Conservation (phyloP, 1,140 invertebrate genomes). For the Drosophila sturtevanti region DNA sequence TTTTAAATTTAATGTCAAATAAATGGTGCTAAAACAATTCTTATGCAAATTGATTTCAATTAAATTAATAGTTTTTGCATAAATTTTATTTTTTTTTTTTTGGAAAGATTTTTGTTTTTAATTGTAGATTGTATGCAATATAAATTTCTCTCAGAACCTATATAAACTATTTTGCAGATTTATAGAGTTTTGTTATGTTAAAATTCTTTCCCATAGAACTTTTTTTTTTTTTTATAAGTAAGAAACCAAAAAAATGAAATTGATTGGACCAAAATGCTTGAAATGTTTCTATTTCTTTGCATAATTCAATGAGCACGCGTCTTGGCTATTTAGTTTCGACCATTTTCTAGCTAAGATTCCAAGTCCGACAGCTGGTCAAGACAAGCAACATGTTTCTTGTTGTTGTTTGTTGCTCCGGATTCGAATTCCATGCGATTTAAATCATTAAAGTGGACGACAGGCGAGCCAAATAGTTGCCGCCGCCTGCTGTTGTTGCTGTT, state of each 20-base stretch:
- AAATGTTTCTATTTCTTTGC: slow-evolving; percentile 40
- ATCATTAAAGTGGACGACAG: slow-evolving; percentile 72
- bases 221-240: too few species aligned
- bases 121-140: too few species aligned
- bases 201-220: slow-evolving; percentile 18
- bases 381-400: slow-evolving; percentile 27
- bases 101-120: too few species aligned
- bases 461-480: slow-evolving; percentile 51
- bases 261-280: slow-evolving; percentile 53
- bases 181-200: slow-evolving; percentile 20
- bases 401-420: slow-evolving; percentile 43
- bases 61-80: background rate
- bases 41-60: background rate
- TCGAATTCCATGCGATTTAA: slow-evolving; percentile 25
- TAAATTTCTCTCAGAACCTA: background rate
- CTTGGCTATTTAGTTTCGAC: slow-evolving; percentile 50
- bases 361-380: slow-evolving; percentile 50
- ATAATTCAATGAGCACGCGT: slow-evolving; percentile 74
- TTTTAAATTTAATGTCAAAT: background rate
- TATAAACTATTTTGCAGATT: background rate
- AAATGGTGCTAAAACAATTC: background rate
- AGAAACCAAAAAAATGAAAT: slow-evolving; percentile 36
- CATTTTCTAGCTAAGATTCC: slow-evolving; percentile 54
- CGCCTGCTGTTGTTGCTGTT: slow-evolving; percentile 41
- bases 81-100: too few species aligned